Conservation (phyloP, 2,797 vertebrate genomes). For the Lacerta agilis region DNA sequence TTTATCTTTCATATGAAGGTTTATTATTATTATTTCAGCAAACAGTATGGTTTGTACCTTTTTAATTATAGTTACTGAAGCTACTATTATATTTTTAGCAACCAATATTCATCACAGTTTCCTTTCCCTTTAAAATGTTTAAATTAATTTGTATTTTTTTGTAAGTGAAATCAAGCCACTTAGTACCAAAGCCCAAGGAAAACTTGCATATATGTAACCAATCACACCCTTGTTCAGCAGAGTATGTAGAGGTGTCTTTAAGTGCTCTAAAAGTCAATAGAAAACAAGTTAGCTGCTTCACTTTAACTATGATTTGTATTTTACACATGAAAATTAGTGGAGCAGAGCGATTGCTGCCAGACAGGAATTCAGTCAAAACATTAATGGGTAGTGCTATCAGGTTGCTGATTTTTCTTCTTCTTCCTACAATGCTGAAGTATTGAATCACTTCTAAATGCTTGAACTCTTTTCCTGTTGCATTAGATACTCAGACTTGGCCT, state of each 20-base stretch:
- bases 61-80: not conserved
- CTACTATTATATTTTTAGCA: too few relatives aligned
- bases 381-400: conserved; percentile 58
- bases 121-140: conserved; percentile 11
- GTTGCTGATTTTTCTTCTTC: conserved; percentile 28
- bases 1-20: not conserved
- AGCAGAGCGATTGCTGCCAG: conserved; percentile 40
- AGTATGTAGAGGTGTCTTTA: not conserved
- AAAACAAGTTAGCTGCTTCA: not conserved
- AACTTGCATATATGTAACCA: not conserved
- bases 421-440: conserved; percentile 28
- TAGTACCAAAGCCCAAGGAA: not conserved
- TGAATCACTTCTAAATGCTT: conserved; percentile 68
- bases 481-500: conserved; percentile 73
- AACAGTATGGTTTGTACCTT: not conserved
- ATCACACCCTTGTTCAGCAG: conserved; percentile 1
- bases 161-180: not conserved
- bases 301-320: conserved; percentile 23
- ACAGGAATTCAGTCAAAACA: conserved; percentile 47
- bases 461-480: conserved; percentile 68
- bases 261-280: conserved; percentile 3
- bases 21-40: not conserved
- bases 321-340: conserved; percentile 6
- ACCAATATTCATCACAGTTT: not conserved
- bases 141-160: not conserved